Conservation (phyloP, 2,888 invertebrate species). For the Macrophya annulata region DNA sequence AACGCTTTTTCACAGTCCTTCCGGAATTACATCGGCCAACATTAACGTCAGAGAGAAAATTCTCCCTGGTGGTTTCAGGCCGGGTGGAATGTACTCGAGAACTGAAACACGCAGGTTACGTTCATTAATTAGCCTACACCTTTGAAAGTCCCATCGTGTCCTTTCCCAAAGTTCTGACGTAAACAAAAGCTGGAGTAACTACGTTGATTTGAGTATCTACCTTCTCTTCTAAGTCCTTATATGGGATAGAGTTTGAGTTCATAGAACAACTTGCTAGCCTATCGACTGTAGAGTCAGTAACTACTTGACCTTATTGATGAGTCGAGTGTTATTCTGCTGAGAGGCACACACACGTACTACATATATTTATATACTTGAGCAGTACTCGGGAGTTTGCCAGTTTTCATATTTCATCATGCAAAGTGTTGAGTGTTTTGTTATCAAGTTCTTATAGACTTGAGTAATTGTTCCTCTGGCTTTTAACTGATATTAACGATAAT, state of each 20-base stretch:
- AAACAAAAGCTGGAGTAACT: slow-evolving; percentile 15
- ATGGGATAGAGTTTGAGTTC: not conserved
- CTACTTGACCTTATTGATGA: slow-evolving; percentile 6
- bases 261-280: slow-evolving; percentile 28
- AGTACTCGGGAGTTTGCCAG: not conserved
- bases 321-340: not conserved
- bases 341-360: not conserved
- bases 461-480: not conserved
- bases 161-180: not conserved
- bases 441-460: not conserved
- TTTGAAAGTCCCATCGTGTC: not conserved
- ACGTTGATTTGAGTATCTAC: slow-evolving; percentile 3
- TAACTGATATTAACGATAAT: slow-evolving; percentile 14
- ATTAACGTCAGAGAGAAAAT: slow-evolving; percentile 41
- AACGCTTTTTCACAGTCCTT: slow-evolving; percentile 22
- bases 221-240: not conserved
- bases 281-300: not conserved
- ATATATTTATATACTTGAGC: not conserved
- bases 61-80: slow-evolving; percentile 21
- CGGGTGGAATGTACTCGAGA: not conserved
- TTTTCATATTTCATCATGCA: slow-evolving; percentile 9
- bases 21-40: slow-evolving; percentile 42
- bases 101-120: not conserved
- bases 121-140: slow-evolving; percentile 22
- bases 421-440: slow-evolving; percentile 18